Percentiles rank a stretch among this genome's conserved stretches.
Conservation (phyloP, 2,888 invertebrate species). For the Xestia sexstrigata region DNA sequence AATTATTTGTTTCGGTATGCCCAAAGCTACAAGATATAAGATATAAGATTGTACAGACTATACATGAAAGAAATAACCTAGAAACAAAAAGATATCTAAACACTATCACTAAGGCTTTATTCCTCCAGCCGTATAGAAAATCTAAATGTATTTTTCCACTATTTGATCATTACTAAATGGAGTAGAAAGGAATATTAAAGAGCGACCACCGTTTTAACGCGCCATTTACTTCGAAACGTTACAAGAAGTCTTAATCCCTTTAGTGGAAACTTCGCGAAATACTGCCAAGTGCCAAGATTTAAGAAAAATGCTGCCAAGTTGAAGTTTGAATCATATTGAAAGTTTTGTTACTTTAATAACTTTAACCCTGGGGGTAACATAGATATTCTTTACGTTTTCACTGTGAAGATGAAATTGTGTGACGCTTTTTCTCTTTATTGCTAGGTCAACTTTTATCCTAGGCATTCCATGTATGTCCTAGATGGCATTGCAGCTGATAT, state of each 20-base stretch:
- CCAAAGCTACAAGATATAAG: too few species aligned
- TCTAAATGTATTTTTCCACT: conserved; percentile 45
- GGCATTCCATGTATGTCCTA: too few species aligned
- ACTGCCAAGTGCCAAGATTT: conserved; percentile 61
- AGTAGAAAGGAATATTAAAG: conserved; percentile 56
- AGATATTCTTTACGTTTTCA: conserved; percentile 54
- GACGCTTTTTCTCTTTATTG: neutral
- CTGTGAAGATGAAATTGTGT: conserved; percentile 39
- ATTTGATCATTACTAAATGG: conserved; percentile 53
- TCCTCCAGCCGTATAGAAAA: neutral
- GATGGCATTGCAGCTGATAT: neutral
- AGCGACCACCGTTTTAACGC: conserved; percentile 55
- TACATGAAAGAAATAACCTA: neutral
- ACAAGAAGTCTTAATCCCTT: conserved; percentile 62
- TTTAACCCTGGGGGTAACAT: conserved; percentile 51
- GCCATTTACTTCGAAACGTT: conserved; percentile 55
- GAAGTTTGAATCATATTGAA: conserved; percentile 61
- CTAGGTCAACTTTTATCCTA: neutral
- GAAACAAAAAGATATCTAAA: neutral
- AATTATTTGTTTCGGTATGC: too few species aligned
- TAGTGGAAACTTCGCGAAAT: conserved; percentile 58
- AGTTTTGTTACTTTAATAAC: conserved; percentile 59
- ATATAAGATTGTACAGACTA: too few species aligned
- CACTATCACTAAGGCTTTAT: neutral
- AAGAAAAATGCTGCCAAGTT: conserved; percentile 54